Conservation (phyloP, 2,113 vertebrate species). For the Hemicordylus capensis region DNA sequence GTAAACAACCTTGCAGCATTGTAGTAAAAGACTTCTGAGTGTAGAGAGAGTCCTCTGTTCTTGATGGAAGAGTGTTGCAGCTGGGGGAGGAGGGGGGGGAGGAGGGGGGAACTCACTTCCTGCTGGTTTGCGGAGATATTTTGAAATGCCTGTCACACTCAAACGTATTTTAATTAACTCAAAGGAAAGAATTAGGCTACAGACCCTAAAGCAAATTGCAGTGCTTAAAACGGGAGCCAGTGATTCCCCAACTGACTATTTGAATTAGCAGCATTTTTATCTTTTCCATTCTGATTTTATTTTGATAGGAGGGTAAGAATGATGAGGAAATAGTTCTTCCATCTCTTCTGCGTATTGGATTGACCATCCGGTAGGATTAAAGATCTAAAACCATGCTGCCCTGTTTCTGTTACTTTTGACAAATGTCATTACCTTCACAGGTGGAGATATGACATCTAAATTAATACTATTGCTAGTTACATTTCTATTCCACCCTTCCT, state of each 20-base stretch:
- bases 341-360: constrained; percentile 42
- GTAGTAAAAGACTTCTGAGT: constrained; percentile 73
- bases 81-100: not conserved
- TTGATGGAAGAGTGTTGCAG: constrained; percentile 50
- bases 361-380: constrained; percentile 29
- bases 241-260: constrained; percentile 71
- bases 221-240: constrained; percentile 65
- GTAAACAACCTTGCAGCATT: constrained; percentile 84
- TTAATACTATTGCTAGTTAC: too few relatives aligned
- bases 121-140: constrained; percentile 62
- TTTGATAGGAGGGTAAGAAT: constrained; percentile 51
- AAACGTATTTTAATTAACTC: constrained; percentile 77
- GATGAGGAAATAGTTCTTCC: constrained; percentile 38
- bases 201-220: constrained; percentile 74
- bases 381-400: constrained; percentile 5
- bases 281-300: constrained; percentile 60
- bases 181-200: constrained; percentile 76
- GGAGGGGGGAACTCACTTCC: constrained; percentile 41
- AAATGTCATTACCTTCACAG: not conserved
- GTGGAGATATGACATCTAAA: not conserved
- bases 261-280: constrained; percentile 65
- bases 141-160: constrained; percentile 75
- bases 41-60: constrained; percentile 51
- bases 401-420: not conserved
- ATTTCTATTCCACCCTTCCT: too few relatives aligned